These are phyloP conservation scores for Nomada flava DNA, from an alignment of 2,888 invertebrate genomes.

Conservation along the genomic window DNA sequence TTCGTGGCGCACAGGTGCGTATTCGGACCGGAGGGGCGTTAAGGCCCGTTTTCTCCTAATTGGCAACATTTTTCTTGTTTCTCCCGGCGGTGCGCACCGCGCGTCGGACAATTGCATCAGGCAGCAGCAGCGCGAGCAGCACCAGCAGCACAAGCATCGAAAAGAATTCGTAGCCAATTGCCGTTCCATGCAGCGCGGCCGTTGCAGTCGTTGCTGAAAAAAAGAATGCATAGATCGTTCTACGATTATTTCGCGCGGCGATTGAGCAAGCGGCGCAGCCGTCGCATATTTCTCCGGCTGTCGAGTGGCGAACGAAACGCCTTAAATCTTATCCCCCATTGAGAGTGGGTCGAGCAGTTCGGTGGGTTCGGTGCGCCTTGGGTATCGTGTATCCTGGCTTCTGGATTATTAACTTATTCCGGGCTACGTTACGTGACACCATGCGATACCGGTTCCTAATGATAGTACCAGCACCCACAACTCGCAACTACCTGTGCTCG, in stretches of 20 bases:
- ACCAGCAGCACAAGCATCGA: slow-evolving; percentile 25
- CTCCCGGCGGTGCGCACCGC: slow-evolving; percentile 25
- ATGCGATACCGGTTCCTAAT: slow-evolving; percentile 34
- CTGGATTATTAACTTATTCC: slow-evolving; percentile 56
- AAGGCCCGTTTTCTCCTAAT: slow-evolving; percentile 58
- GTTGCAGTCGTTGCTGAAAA: slow-evolving; percentile 8
- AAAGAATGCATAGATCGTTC: slow-evolving; percentile 49
- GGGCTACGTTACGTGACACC: slow-evolving; percentile 35
- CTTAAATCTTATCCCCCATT: slow-evolving; percentile 48
- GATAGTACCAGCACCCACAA: slow-evolving; percentile 46
- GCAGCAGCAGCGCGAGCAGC: not conserved
- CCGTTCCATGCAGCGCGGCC: slow-evolving; percentile 26
- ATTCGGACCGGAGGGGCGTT: slow-evolving; percentile 52
- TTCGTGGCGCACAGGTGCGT: slow-evolving; percentile 56
- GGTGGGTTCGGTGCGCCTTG: not conserved
- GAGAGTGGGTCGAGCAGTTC: slow-evolving; percentile 6
- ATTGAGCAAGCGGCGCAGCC: slow-evolving; percentile 50
- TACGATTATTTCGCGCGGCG: slow-evolving; percentile 57
- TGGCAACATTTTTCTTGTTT: slow-evolving; percentile 62
- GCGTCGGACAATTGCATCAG: slow-evolving; percentile 57
- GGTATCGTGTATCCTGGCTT: slow-evolving; percentile 7
- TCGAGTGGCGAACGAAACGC: slow-evolving; percentile 52
- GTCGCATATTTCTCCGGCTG: slow-evolving; percentile 55
- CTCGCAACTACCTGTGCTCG: slow-evolving; percentile 16
- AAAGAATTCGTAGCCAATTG: slow-evolving; percentile 60